Evolutionary conservation across 1,140 invertebrate species (phyloP), one percentile per base, ranked within the genome.

Genomic region (Euura saliciscinereae): DNA sequence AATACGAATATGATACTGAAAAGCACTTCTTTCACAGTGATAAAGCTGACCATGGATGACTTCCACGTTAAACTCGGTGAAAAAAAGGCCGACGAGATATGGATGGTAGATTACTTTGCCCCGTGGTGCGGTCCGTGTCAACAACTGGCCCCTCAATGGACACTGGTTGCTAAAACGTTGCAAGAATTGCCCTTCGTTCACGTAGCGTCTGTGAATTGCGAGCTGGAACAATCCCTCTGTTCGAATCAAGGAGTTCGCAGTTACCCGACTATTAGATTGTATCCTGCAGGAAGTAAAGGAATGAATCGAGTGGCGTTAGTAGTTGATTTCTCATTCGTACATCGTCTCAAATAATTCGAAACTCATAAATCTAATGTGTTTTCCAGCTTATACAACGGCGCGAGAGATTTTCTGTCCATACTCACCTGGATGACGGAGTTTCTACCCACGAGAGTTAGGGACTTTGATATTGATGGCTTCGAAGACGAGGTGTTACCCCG

Each of bases 231-330:
- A 6, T 77, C 83, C 44, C 76, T 95, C 2, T 95, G 94, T 82
- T 71, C 77, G 43, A 73, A 84, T 2, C 89, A 93, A 82, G 86
- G 87, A 70, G 85, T 95, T 13, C 81, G 84, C n/a, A 90, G 90
- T 51, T 95, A 94, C 85, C 94, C 94, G 0, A 91, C 89, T 10
- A 91, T 95, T 73, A 86, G 92, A 70, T 77, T 95, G 2, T 95
- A 94, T 84, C 91, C 92, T 4, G 78, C 86, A 2, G 89, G 88
- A 28, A 85, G 82, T 71, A 78, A 84, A 72, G 88, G 90, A 70
- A 74, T 90, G 11, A 85, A 83, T 72, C 84, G 80, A 77, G 81
- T 88, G 46, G 85, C 85, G 90, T 91, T 85, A 89, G 90, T 90
- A 68, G 45, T 65, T n/a, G 59, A 65, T 43, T 68, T 8, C 10